Base-by-base conservation (phyloP, 1,140 invertebrate genomes). In the Lepidurus arcticus region DNA sequence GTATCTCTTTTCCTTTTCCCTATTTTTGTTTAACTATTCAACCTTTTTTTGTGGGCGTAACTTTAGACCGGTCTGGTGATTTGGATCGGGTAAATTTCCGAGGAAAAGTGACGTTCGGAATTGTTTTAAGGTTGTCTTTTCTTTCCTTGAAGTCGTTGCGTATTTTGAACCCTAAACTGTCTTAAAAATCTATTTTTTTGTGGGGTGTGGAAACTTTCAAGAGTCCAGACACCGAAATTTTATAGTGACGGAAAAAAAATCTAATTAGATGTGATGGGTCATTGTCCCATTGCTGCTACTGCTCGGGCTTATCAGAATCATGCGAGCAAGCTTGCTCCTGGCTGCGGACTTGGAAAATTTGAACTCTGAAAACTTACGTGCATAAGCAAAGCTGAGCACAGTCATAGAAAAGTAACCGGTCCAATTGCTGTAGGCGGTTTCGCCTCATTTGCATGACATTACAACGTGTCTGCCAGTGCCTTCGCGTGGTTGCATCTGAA, bases 211-310 rank as follows among this genome's bases (percentile, higher is more conserved):
- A 65, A 65, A 1, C 53, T 65, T 13, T 65, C 53, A 8, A 21
- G 53, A 34, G 53, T 7, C 16, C 16, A 65, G 53, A 47, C 45
- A 47, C 45, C 10, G 45, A 21, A 4, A 9, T 65, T 65, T 13
- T n/a, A 65, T 65, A 11, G 16, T 65, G 53, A 65, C 16, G 13
- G 53, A 65, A 65, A 65, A 21, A 21, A 65, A 65, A 65, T 65
- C n/a, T 13, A 65, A 1, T 34, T 3, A 3, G 53, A 65, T 65
- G 53, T 65, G 53, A 21, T 21, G 53, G 53, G 53, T 65, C 53
- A 65, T 65, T 65, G 53, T 65, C 53, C 53, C 53, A 65, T 65
- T 65, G 53, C 53, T 65, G 53, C 53, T 65, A 65, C 53, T 65
- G 53, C 53, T 65, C 21, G 53, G 9, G 53, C 53, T 65, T 65